Conservation (phyloP, 1,140 invertebrate genomes). For the Drosophila cardini region DNA sequence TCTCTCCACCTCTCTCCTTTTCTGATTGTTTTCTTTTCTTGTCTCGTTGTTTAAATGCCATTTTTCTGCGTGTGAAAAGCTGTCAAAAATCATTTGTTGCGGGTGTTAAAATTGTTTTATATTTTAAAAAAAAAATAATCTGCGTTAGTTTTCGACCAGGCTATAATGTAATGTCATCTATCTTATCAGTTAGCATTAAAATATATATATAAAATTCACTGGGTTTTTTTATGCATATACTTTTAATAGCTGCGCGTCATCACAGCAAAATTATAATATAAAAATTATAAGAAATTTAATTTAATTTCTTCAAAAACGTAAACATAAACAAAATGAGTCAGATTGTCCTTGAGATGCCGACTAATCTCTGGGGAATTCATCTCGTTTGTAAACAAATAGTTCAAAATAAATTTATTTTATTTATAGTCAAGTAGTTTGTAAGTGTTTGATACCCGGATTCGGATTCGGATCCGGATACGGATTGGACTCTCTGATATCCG, state of each 20-base stretch:
- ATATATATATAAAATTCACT: neutral
- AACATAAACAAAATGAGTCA: neutral
- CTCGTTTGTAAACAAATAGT: neutral
- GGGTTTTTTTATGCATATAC: neutral
- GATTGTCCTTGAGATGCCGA: conserved; percentile 23
- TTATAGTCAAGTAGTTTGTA: neutral
- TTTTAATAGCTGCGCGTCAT: conserved; percentile 8
- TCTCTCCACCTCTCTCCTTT: neutral
- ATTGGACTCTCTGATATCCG: neutral
- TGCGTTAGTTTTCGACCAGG: conserved; percentile 22
- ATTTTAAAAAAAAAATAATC: conserved; percentile 6
- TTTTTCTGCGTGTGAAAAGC: conserved; percentile 78
- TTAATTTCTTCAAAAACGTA: neutral
- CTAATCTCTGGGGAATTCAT: neutral
- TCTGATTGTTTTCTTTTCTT: neutral
- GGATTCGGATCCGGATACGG: neutral
- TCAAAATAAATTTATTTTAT: neutral
- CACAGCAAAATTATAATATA: neutral
- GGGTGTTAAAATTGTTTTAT: conserved; percentile 46
- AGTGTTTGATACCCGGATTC: neutral
- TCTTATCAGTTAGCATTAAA: conserved; percentile 20
- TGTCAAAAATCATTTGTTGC: conserved; percentile 66
- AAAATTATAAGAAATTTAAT: neutral
- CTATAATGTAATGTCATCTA: conserved; percentile 22
- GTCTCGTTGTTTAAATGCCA: conserved; percentile 53